Evolutionary conservation across 2,113 vertebrate genomes (phyloP).

Genomic region (Anhinga anhinga): DNA sequence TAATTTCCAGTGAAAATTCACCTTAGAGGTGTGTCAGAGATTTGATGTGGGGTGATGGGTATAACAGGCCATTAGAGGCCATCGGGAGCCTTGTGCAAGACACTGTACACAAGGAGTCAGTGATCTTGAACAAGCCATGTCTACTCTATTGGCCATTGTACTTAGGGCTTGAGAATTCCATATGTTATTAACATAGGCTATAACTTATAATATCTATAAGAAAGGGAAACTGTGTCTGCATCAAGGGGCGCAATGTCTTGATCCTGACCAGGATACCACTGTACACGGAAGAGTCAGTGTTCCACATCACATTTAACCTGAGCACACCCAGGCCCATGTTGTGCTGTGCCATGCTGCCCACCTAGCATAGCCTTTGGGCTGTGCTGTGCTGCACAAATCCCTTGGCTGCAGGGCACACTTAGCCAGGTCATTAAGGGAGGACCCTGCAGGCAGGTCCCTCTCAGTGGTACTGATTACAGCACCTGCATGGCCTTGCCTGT

Average conservation of each 20-base stretch:
- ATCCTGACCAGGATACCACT: neutral
- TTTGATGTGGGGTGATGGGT: neutral
- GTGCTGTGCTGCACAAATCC: neutral
- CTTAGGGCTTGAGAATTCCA: neutral
- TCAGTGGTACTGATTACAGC: accelerated
- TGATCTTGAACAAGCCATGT: neutral
- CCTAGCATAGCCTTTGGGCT: neutral
- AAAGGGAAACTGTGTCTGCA: neutral
- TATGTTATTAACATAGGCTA: neutral
- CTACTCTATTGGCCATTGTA: neutral
- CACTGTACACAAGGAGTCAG: neutral
- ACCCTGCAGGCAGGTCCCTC: neutral
- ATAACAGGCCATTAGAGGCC: neutral
- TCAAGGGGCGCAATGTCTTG: neutral
- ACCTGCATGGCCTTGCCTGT: neutral
- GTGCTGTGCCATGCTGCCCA: neutral
- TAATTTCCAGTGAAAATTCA: neutral
- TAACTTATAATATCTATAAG: neutral
- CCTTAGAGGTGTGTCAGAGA: neutral
- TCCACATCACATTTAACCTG: neutral
- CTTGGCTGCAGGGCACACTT: neutral
- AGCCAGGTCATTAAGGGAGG: neutral
- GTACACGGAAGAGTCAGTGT: neutral
- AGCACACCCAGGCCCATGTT: neutral
- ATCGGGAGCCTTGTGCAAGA: neutral